Base-by-base conservation (phyloP, 2,113 vertebrate species). In the Gallinago paraguaiae region DNA sequence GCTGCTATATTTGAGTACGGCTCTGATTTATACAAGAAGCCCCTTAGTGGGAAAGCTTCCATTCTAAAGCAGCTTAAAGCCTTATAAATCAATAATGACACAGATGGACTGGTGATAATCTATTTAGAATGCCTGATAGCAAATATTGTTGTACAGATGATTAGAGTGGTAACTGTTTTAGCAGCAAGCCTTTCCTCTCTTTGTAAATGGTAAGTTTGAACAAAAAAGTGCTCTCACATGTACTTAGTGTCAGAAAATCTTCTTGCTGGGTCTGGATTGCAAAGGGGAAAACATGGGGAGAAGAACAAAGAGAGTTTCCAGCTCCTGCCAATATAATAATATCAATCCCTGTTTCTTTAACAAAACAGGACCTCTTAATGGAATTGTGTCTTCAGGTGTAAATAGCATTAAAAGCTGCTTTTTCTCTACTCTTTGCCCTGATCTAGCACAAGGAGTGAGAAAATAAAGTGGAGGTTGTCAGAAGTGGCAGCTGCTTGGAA, bases 11-110 rank as follows among this genome's bases (percentile, higher is more conserved):
- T 98, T 98, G 98, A 98, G 98, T 97, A 97, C 96, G 98, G 98
- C 98, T 98, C 98, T 98, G 98, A 98, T 99, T 99, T 98, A 98
- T 97, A 98, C 98, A 97, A 98, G 98, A 98, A 98, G 97, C 98
- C 98, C 98, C 98, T 99, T 98, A 96, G 98, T 98, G 98, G 98
- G 98, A 97, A 98, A 98, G 98, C 98, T 98, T 98, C 98, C 98
- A 98, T 99, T 99, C 99, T 98, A 99, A 98, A 99, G 99, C 99
- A 98, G 99, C 99, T 99, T 99, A 99, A 99, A 99, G 99, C 99
- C 99, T 99, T 99, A 99, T 99, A 99, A 99, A 99, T 99, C 99
- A 99, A 99, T 99, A 99, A 99, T 99, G 99, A 99, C 99, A 99
- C 99, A 99, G 99, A 99, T 99, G 99, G 99, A 99, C 99, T 98